A percentile compares a stretch with the other conserved stretches of the same genome.
These are phyloP conservation scores for Magallana nippona DNA, from an alignment of 2,888 invertebrate species.

Conservation along the genomic window DNA sequence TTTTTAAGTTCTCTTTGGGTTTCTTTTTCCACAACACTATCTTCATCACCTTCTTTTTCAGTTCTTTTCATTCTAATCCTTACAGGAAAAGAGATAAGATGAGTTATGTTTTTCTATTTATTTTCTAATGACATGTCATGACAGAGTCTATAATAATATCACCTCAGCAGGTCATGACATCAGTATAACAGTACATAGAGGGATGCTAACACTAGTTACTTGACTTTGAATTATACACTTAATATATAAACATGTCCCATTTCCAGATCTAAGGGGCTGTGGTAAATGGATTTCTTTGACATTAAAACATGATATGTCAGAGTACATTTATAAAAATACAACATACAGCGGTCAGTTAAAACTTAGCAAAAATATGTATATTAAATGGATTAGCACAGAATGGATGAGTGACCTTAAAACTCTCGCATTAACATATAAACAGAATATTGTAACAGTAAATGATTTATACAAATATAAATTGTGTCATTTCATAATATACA, in stretches of 20 bases:
- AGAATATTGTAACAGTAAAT: background rate
- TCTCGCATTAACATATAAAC: background rate
- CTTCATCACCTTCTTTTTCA: too few species aligned
- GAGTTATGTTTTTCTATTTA: too few species aligned
- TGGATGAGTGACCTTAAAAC: background rate
- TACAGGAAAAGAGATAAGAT: too few species aligned
- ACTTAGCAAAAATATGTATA: background rate
- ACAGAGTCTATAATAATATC: background rate
- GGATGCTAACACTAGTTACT: background rate
- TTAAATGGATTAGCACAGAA: background rate
- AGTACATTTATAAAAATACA: background rate
- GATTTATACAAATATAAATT: background rate
- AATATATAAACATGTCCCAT: background rate
- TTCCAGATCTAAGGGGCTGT: background rate
- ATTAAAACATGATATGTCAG: slow-evolving; percentile 9
- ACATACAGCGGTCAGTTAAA: background rate
- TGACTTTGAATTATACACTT: background rate
- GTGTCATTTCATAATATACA: background rate
- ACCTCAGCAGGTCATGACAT: background rate
- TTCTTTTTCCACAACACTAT: too few species aligned
- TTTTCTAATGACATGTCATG: slow-evolving; percentile 27
- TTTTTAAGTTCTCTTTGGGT: too few species aligned
- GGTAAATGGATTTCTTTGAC: slow-evolving; percentile 12
- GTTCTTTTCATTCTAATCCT: too few species aligned
- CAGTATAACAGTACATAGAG: background rate